These are phyloP conservation scores for Forficula auricularia DNA, from an alignment of 1,140 invertebrate genomes.

Conservation along the genomic window DNA sequence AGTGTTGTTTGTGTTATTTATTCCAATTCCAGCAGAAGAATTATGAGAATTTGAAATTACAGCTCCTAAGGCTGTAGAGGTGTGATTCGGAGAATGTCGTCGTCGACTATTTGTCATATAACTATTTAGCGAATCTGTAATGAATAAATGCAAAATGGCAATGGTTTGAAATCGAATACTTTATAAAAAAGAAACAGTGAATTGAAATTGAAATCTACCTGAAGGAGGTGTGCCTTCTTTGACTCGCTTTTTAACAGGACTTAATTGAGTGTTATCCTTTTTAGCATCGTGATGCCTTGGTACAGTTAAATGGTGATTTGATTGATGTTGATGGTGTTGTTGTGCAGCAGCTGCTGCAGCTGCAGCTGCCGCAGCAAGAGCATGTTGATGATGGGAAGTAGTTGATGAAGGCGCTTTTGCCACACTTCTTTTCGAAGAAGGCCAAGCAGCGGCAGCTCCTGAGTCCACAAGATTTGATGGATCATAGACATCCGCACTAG, in stretches of 20 bases:
- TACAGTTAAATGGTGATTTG: conserved; percentile 7
- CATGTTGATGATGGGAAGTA: conserved; percentile 5
- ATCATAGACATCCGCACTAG: conserved; percentile 33
- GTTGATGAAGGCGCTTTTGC: not conserved
- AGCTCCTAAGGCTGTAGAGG: too few relatives aligned
- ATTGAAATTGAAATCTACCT: conserved; percentile 20
- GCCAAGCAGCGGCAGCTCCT: conserved; percentile 12
- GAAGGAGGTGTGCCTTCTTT: conserved; percentile 86
- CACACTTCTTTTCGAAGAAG: not conserved
- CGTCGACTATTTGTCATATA: conserved; percentile 21
- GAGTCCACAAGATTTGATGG: conserved; percentile 33
- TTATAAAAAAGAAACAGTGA: too few relatives aligned
- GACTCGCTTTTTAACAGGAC: conserved; percentile 93
- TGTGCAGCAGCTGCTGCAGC: conserved; percentile 21
- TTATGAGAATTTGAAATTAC: too few relatives aligned
- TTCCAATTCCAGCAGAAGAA: not conserved
- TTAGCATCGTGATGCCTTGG: conserved; percentile 34
- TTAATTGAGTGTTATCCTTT: conserved; percentile 79
- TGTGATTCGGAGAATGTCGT: conserved; percentile 26
- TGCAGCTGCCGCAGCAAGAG: conserved; percentile 30
- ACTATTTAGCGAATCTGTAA: conserved; percentile 1
- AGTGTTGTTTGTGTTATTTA: not conserved
- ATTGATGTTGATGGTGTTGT: conserved; percentile 20
- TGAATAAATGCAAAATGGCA: not conserved
- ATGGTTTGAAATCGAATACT: not conserved